These are phyloP conservation scores for Callipepla squamata DNA, from an alignment of 2,113 vertebrate species.

Conservation along the genomic window DNA sequence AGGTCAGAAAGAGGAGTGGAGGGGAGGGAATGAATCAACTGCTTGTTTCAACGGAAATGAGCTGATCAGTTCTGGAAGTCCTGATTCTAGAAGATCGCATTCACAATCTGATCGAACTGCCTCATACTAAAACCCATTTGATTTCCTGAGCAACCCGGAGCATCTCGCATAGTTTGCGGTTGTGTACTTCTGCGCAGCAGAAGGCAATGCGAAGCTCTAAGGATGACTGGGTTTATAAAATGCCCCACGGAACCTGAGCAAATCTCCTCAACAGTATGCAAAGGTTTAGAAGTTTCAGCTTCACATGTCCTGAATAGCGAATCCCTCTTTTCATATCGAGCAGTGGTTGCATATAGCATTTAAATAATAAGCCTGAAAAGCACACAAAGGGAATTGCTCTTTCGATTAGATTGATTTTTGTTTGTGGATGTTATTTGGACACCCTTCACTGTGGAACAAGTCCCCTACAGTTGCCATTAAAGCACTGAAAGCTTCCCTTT, in stretches of 20 bases:
- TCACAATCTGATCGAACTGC: slow-evolving; percentile 34
- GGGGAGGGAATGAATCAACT: slow-evolving; percentile 55
- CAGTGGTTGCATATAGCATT: slow-evolving; percentile 51
- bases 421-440: slow-evolving; percentile 73
- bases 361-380: slow-evolving; percentile 71
- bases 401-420: slow-evolving; percentile 74
- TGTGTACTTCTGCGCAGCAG: background rate
- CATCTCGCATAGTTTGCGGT: slow-evolving; percentile 47
- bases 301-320: background rate
- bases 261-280: background rate
- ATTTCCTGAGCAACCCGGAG: slow-evolving; percentile 20
- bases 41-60: slow-evolving; percentile 28
- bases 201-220: slow-evolving; percentile 12
- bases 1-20: background rate
- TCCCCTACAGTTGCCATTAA: slow-evolving; percentile 74
- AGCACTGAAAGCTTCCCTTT: slow-evolving; percentile 72
- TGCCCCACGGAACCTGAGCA: slow-evolving; percentile 31
- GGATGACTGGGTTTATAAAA: slow-evolving; percentile 19
- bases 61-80: slow-evolving; percentile 45
- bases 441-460: slow-evolving; percentile 67
- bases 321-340: slow-evolving; percentile 21
- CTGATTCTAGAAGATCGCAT: slow-evolving; percentile 32
- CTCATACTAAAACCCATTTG: slow-evolving; percentile 48
- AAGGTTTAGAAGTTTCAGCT: background rate
- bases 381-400: slow-evolving; percentile 69